Evolutionary conservation across 2,888 invertebrate genomes (phyloP), one percentile per base, ranked within the genome.

Genomic region (Cataglyphis cursor): DNA sequence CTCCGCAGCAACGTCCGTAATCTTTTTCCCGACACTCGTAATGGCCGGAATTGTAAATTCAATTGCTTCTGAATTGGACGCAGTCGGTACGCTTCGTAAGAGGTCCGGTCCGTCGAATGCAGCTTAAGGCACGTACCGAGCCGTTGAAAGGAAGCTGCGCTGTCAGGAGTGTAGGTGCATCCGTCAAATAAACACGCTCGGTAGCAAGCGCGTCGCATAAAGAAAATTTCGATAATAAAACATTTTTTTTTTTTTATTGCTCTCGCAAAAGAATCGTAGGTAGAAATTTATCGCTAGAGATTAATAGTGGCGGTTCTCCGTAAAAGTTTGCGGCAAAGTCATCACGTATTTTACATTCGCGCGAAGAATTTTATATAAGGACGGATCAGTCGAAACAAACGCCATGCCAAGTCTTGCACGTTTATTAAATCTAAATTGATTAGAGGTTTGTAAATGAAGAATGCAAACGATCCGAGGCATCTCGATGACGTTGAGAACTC

Each of bases 11-110:
- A 35, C 86, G 88, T 89, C 75, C 88, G 88, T 93, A 94, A 94
- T 94, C 94, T 94, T 94, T 51, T 94, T 92, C 93, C 93, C 93
- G 93, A 92, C 89, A 92, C 92, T 90, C 92, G 88, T 93, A 94
- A 94, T 93, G 93, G 93, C 92, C 92, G 93, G 92, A 93, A 93
- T 93, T 91, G 92, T 93, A 92, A 93, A 94, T 94, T 94, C 94
- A 94, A 94, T 94, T 93, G 94, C 90, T 91, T 90, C 90, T 93
- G 93, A 93, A 94, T 94, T 92, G 93, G 90, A 89, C 86, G 90
- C 87, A 86, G 88, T 80, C 90, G 83, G 83, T 72, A 75, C 75
- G 81, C 15, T 59, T 70, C 78, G 70, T 44, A 66, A 82, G 87
- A 88, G 84, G 51, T 51, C 62, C 82, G 59, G 85, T 44, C 84